Percentiles rank a stretch among this genome's conserved stretches.
Evolutionary conservation across 1,140 invertebrate genomes (phyloP).

Genomic region (Trichoplusia ni): DNA sequence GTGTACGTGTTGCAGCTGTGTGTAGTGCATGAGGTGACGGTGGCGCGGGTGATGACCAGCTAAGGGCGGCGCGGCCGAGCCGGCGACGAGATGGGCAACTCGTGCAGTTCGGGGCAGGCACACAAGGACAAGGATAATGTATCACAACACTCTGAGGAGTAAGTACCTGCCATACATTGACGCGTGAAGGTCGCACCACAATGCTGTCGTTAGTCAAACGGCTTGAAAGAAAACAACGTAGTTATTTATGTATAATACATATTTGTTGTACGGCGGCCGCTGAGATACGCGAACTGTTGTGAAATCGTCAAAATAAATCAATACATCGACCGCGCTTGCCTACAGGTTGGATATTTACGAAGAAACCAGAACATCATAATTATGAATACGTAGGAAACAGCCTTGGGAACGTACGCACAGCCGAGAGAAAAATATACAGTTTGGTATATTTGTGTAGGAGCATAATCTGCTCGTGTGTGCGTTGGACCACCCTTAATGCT

Average conservation of each 20-base stretch:
- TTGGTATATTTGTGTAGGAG: too few species aligned
- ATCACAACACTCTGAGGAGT: slow-evolving; percentile 89
- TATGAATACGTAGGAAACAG: neutral
- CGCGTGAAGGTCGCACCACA: slow-evolving; percentile 64
- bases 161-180: slow-evolving; percentile 74
- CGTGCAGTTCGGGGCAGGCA: slow-evolving; percentile 88
- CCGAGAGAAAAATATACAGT: neutral
- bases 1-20: slow-evolving; percentile 55
- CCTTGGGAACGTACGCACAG: neutral
- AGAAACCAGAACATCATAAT: neutral
- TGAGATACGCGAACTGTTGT: slow-evolving; percentile 54
- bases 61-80: slow-evolving; percentile 38
- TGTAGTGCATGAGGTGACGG: slow-evolving; percentile 47
- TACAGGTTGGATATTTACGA: slow-evolving; percentile 46
- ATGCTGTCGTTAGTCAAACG: slow-evolving; percentile 52
- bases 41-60: slow-evolving; percentile 48
- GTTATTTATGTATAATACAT: slow-evolving; percentile 47
- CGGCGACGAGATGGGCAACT: slow-evolving; percentile 85
- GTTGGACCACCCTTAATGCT: too few species aligned
- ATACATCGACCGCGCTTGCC: slow-evolving; percentile 71
- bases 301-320: slow-evolving; percentile 68
- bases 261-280: slow-evolving; percentile 41
- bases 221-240: slow-evolving; percentile 50
- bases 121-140: slow-evolving; percentile 88
- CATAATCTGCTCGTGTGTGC: too few species aligned